Conservation (phyloP, 2,888 invertebrate species). For the Thalpophila matura region DNA sequence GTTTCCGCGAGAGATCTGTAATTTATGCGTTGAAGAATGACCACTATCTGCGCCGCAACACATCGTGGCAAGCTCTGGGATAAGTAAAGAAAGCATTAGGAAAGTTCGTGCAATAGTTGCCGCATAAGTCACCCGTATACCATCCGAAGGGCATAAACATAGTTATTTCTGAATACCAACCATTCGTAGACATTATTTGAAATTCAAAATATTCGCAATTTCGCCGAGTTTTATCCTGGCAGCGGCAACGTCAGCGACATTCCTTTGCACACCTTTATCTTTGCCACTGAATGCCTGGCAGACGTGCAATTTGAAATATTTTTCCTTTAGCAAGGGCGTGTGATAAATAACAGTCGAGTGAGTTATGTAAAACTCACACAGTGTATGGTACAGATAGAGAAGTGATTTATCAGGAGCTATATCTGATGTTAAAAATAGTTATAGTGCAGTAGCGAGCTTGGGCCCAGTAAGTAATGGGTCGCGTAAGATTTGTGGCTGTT, state of each 20-base stretch:
- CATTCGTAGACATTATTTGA: constrained; percentile 62
- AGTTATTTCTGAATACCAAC: constrained; percentile 64
- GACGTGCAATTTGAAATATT: constrained; percentile 63
- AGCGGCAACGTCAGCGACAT: constrained; percentile 57
- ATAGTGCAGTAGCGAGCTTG: constrained; percentile 33
- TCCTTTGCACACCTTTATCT: constrained; percentile 66
- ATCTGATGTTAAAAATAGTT: constrained; percentile 54
- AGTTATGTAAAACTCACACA: constrained; percentile 47
- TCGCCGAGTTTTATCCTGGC: constrained; percentile 62
- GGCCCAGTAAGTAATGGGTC: constrained; percentile 31
- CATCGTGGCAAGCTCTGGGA: constrained; percentile 46
- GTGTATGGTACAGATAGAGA: constrained; percentile 39
- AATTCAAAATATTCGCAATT: constrained; percentile 68
- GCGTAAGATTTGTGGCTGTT: constrained; percentile 40
- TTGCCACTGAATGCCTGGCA: constrained; percentile 58
- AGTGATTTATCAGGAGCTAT: constrained; percentile 52
- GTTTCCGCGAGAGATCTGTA: constrained; percentile 72
- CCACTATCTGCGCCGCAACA: constrained; percentile 69
- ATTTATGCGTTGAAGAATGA: constrained; percentile 77
- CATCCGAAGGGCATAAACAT: constrained; percentile 52
- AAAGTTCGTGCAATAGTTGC: constrained; percentile 50
- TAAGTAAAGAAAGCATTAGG: constrained; percentile 54
- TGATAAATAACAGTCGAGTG: constrained; percentile 52
- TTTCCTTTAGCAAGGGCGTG: constrained; percentile 53
- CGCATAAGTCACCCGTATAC: constrained; percentile 54